Evolutionary conservation across 2,797 vertebrate species (phyloP).

Genomic region (Anabacerthia variegaticeps): DNA sequence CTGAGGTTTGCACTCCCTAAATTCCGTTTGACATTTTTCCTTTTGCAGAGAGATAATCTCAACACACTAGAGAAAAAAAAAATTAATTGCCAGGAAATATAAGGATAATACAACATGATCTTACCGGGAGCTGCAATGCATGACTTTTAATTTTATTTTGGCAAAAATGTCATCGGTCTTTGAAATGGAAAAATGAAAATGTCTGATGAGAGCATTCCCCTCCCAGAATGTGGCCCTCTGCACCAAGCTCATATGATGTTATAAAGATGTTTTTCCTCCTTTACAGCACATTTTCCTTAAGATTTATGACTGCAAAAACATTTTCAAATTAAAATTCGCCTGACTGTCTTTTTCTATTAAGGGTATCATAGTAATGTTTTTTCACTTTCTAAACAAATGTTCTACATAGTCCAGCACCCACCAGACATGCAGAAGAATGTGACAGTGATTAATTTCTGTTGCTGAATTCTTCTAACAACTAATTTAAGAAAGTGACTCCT

Average conservation of each 20-base stretch:
- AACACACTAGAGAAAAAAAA: neutral
- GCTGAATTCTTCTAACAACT: slow-evolving; percentile 72
- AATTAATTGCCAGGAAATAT: neutral
- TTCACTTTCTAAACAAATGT: slow-evolving; percentile 75
- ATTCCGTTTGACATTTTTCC: neutral
- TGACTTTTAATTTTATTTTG: neutral
- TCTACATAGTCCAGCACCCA: slow-evolving; percentile 47
- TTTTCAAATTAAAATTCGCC: slow-evolving; percentile 81
- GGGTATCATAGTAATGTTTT: slow-evolving; percentile 70
- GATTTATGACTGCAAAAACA: slow-evolving; percentile 78
- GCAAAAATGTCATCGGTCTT: neutral
- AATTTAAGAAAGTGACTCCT: slow-evolving; percentile 73
- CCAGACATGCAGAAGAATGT: slow-evolving; percentile 25
- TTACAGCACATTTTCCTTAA: slow-evolving; percentile 66
- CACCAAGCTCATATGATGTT: slow-evolving; percentile 21
- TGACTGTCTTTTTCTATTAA: slow-evolving; percentile 82
- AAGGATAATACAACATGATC: neutral
- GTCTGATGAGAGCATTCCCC: neutral
- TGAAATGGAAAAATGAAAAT: neutral
- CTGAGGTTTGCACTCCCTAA: neutral
- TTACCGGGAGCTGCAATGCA: neutral
- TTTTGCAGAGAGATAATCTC: neutral
- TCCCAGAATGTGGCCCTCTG: neutral
- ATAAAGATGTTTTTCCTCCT: slow-evolving; percentile 64
- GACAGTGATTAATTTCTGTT: slow-evolving; percentile 79